Evolutionary conservation across 2,797 vertebrate species (phyloP).

Genomic region (Pelobates cultripes): DNA sequence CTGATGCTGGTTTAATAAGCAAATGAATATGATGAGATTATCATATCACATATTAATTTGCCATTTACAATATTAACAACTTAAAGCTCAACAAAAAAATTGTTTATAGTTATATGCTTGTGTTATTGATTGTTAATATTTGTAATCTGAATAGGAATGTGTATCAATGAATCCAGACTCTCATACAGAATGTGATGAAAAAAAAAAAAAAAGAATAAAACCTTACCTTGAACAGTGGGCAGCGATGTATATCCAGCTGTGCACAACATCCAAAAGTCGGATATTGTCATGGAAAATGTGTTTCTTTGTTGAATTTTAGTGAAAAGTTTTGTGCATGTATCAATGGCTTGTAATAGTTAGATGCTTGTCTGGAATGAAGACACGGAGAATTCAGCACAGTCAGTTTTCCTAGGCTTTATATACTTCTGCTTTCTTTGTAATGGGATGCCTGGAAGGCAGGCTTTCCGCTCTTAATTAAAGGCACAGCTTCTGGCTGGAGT

Average conservation of each 20-base stretch:
- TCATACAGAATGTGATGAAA: too few species aligned
- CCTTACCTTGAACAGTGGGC: slow-evolving; percentile 66
- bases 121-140: too few species aligned
- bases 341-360: slow-evolving; percentile 48
- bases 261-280: slow-evolving; percentile 58
- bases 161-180: too few species aligned
- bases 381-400: slow-evolving; percentile 62
- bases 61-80: too few species aligned
- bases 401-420: slow-evolving; percentile 75
- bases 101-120: too few species aligned
- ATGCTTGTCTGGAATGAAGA: slow-evolving; percentile 63
- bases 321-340: slow-evolving; percentile 30
- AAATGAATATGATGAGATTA: too few species aligned
- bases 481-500: slow-evolving; percentile 71
- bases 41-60: too few species aligned
- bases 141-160: too few species aligned
- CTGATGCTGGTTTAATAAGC: too few species aligned
- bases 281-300: slow-evolving; percentile 34
- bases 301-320: slow-evolving; percentile 40
- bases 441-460: slow-evolving; percentile 76
- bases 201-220: neutral
- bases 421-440: slow-evolving; percentile 76
- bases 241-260: slow-evolving; percentile 53
- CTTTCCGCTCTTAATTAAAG: slow-evolving; percentile 72
- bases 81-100: too few species aligned